Evolutionary conservation across 2,888 invertebrate species (phyloP).

Genomic region (Meiosimyza decipiens): DNA sequence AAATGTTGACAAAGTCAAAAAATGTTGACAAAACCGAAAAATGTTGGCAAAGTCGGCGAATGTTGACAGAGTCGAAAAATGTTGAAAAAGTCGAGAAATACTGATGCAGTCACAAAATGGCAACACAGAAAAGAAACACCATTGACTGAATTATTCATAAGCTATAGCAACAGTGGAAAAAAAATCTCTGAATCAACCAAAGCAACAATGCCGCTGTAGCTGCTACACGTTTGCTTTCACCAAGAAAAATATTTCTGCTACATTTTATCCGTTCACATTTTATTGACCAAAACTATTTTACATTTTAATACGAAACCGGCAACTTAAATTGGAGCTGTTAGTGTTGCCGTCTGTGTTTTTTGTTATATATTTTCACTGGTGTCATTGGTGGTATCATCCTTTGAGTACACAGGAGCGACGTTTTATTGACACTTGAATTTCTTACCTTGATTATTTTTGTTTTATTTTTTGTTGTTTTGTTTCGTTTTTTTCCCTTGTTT

Average conservation of each 20-base stretch:
- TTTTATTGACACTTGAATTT: constrained; percentile 15
- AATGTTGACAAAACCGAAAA: no score
- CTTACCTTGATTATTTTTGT: neutral
- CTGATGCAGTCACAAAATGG: neutral
- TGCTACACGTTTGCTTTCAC: neutral
- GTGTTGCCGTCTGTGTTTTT: neutral
- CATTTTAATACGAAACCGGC: no score
- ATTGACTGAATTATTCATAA: constrained; percentile 9
- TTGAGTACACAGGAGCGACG: neutral
- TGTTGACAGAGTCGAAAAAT: no score
- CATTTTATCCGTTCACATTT: no score
- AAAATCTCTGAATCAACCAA: neutral
- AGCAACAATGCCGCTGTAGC: neutral
- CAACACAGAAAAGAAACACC: neutral
- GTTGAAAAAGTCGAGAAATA: no score
- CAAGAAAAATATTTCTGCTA: no score
- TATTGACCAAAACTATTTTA: no score
- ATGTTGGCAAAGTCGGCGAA: no score
- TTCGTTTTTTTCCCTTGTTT: neutral
- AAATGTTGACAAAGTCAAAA: no score
- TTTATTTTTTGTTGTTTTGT: no score
- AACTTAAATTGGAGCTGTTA: neutral
- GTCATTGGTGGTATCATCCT: neutral
- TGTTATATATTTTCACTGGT: neutral
- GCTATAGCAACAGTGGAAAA: neutral